Percentiles rank a stretch among this genome's conserved stretches.
Conservation (phyloP, 2,797 vertebrate genomes). For the Gymnothorax javanicus region DNA sequence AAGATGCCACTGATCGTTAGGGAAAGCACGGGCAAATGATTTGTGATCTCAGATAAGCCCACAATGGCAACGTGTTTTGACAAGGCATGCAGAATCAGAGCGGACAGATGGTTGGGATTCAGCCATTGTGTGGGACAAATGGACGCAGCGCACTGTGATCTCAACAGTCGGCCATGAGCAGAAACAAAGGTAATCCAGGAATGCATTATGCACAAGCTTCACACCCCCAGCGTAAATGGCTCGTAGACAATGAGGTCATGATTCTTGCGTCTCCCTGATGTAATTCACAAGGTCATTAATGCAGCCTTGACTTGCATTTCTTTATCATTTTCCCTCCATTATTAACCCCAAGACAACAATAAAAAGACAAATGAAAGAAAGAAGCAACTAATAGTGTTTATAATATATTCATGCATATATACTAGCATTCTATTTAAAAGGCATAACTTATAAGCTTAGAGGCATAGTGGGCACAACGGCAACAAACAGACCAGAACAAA, state of each 20-base stretch:
- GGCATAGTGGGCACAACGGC: neutral
- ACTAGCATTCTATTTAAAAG: neutral
- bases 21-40: constrained; percentile 20
- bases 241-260: constrained; percentile 17
- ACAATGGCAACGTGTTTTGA: constrained; percentile 21
- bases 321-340: neutral
- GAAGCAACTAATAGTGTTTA: neutral
- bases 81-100: neutral
- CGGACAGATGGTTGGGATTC: neutral
- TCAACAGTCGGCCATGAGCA: neutral
- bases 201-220: constrained; percentile 8
- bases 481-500: neutral
- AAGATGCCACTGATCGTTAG: constrained; percentile 44
- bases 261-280: neutral
- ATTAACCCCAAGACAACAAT: neutral
- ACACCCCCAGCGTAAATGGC: constrained; percentile 2
- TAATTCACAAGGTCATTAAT: constrained; percentile 23
- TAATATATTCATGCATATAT: neutral
- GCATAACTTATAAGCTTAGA: neutral
- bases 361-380: neutral
- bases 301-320: neutral
- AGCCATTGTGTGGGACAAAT: neutral
- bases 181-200: constrained; percentile 9
- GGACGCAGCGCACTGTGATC: neutral
- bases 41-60: neutral